These are phyloP conservation scores for Embiotoca jacksoni DNA, from an alignment of 2,113 vertebrate species.

Conservation along the genomic window DNA sequence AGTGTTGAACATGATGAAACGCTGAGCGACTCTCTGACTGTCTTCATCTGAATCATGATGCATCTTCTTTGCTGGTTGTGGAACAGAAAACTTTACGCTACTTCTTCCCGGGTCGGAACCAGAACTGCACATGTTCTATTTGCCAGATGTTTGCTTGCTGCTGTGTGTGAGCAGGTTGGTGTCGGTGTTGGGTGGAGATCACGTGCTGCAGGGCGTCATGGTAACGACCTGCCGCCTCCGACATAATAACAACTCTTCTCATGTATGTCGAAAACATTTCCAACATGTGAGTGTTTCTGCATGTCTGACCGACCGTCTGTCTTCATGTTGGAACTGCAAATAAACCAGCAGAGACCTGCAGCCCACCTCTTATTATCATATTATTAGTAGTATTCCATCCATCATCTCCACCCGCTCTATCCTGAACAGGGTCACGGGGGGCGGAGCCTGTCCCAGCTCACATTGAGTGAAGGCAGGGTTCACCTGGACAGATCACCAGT, in stretches of 20 bases:
- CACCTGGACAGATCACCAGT: too few relatives aligned
- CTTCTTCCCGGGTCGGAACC: not conserved
- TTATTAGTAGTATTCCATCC: too few relatives aligned
- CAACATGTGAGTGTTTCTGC: constrained; percentile 32
- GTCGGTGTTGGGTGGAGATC: constrained; percentile 22
- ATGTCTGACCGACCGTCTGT: constrained; percentile 25
- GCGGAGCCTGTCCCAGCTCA: too few relatives aligned
- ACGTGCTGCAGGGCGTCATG: not conserved
- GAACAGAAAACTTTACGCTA: not conserved
- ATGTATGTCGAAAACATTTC: constrained; percentile 40
- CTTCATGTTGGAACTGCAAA: constrained; percentile 39
- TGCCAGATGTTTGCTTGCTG: constrained; percentile 11
- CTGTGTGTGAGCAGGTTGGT: constrained; percentile 16
- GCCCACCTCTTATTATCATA: too few relatives aligned
- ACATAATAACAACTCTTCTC: constrained; percentile 13
- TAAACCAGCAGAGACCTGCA: constrained; percentile 37
- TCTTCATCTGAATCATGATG: not conserved
- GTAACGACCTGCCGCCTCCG: too few relatives aligned
- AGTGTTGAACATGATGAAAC: constrained; percentile 1
- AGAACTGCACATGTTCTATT: constrained; percentile 38
- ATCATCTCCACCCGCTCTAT: too few relatives aligned
- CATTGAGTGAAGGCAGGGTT: too few relatives aligned
- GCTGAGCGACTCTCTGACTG: not conserved
- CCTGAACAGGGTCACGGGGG: too few relatives aligned
- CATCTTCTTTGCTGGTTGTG: not conserved